phyloP scores from a whole-genome alignment of 1,140 invertebrate species.

The Caenorhabditis latens region DNA sequence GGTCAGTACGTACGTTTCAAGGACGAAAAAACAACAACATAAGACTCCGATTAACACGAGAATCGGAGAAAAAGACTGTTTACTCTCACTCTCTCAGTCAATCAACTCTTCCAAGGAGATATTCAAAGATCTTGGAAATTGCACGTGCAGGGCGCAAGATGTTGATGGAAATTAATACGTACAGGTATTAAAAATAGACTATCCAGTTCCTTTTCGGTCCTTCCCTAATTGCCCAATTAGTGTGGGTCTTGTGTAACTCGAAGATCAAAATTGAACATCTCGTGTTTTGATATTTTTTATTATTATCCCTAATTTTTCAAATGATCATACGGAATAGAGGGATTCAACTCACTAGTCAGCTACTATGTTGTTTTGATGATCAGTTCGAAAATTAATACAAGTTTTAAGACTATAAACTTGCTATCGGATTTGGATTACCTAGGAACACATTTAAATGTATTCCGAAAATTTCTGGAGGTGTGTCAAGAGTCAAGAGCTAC shows the following conservation, averaged over 20 bases:
- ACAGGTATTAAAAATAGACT: constrained; percentile 18
- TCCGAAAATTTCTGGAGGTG: too few relatives aligned
- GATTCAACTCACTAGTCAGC: too few relatives aligned
- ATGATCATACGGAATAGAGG: background rate
- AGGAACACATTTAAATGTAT: too few relatives aligned
- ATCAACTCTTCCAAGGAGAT: background rate
- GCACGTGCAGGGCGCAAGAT: constrained; percentile 5
- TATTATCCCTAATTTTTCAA: background rate
- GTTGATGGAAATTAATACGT: background rate
- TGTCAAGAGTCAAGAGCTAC: too few relatives aligned
- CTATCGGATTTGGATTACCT: background rate
- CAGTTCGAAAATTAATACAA: background rate
- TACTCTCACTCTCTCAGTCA: too few relatives aligned
- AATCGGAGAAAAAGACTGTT: background rate
- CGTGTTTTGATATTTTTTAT: constrained; percentile 16
- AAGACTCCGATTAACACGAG: background rate
- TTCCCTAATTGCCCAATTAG: background rate
- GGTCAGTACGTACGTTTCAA: constrained; percentile 49
- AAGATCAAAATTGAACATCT: background rate
- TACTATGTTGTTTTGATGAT: background rate
- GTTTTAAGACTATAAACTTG: background rate
- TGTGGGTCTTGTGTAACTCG: background rate
- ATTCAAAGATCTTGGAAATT: constrained; percentile 47
- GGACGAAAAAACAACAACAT: constrained; percentile 44
- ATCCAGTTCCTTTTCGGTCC: constrained; percentile 33